A percentile compares a stretch with the other conserved stretches of the same genome.
phyloP scores from a whole-genome alignment of 30 jellyfish, hydroid and myxozoan genomes.

The Hydra vulgaris region DNA sequence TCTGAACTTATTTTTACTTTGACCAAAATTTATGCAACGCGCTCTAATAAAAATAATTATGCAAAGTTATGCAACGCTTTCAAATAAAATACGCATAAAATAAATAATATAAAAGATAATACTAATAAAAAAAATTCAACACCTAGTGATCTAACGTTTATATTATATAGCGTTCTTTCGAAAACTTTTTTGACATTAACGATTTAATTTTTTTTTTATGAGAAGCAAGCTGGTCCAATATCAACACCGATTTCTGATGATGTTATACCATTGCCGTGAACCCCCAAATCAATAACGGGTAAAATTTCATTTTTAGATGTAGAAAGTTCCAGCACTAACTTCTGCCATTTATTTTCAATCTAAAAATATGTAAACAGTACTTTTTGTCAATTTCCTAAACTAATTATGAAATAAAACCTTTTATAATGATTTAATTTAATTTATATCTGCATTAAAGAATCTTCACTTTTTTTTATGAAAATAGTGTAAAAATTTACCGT shows the following conservation, averaged over 20 bases:
- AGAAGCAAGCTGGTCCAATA: constrained; percentile 83
- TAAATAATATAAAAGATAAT: too few relatives aligned
- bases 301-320: constrained; percentile 40
- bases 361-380: constrained; percentile 6
- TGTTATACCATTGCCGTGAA: constrained; percentile 60
- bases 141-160: too few relatives aligned
- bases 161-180: too few relatives aligned
- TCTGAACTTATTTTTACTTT: too few relatives aligned
- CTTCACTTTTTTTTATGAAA: neutral
- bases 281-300: constrained; percentile 74
- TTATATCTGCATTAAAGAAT: neutral
- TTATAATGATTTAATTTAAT: neutral
- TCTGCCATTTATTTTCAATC: constrained; percentile 71
- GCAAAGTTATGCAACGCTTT: too few relatives aligned
- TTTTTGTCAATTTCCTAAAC: neutral
- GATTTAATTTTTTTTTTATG: too few relatives aligned
- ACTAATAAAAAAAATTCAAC: too few relatives aligned
- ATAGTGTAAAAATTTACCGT: constrained; percentile 33
- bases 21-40: too few relatives aligned
- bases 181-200: too few relatives aligned
- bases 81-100: too few relatives aligned
- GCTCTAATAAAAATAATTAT: too few relatives aligned
- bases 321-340: constrained; percentile 46
- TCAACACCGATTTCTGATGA: constrained; percentile 62
- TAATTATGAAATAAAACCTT: neutral